These are phyloP conservation scores for Platichthys flesus DNA, from an alignment of 2,113 vertebrate species.

Conservation along the genomic window DNA sequence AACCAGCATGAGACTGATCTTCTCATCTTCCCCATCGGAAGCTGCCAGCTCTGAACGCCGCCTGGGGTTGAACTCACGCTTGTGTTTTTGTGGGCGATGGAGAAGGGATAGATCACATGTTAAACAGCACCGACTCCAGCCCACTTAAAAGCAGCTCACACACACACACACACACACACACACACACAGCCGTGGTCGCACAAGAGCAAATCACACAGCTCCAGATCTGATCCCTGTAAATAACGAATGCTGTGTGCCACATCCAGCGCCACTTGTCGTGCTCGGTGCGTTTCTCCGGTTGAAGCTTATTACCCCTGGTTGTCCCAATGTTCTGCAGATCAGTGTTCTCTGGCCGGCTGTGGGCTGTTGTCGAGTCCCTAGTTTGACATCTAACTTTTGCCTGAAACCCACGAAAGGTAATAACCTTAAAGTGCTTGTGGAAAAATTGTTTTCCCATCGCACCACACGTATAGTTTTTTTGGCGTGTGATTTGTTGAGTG, in stretches of 20 bases:
- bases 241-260: background rate
- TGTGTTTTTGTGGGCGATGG: constrained; percentile 11
- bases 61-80: constrained; percentile 18
- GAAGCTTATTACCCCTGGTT: background rate
- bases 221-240: constrained; percentile 11
- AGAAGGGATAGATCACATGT: constrained; percentile 14
- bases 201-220: background rate
- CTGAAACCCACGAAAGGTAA: constrained; percentile 43
- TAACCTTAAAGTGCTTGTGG: constrained; percentile 42
- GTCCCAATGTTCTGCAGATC: constrained; percentile 10
- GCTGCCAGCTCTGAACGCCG: constrained; percentile 25
- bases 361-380: constrained; percentile 33
- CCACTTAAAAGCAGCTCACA: background rate
- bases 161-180: background rate
- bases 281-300: background rate
- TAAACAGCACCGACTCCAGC: background rate
- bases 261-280: background rate
- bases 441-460: constrained; percentile 31
- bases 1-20: constrained; percentile 55
- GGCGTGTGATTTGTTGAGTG: constrained; percentile 16
- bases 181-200: background rate
- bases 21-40: constrained; percentile 39
- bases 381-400: constrained; percentile 47
- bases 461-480: constrained; percentile 10
- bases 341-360: constrained; percentile 5